Base-by-base conservation (phyloP, 2,113 vertebrate genomes). In the Otus sunia region DNA sequence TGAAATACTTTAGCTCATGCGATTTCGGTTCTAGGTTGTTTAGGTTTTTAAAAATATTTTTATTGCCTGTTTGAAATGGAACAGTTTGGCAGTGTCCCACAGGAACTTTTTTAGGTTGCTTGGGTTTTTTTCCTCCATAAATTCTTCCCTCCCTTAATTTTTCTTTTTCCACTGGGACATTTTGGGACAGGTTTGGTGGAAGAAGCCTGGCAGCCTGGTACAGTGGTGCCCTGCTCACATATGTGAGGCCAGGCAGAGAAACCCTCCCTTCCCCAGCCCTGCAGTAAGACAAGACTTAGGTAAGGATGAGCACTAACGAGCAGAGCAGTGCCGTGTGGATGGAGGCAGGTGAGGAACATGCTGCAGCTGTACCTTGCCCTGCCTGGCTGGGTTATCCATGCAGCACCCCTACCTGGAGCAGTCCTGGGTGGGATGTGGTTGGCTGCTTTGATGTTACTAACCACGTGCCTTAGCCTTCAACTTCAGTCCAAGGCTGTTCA, bases 271-370 rank as follows among this genome's bases (percentile, higher is more conserved):
- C 47, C 21, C 37, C 39, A 43, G 36, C 47, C 53, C 87, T 20
- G 37, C 37, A 14, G 25, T 14, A 34, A 11, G 26, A 12, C 52
- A 3, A 15, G 75, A 30, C 43, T 39, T 41, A 6, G 37, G 27
- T n/a, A 13, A 12, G 59, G 66, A 19, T 30, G 18, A 32, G 41
- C 25, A 22, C 15, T 29, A 4, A 15, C 2, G 36, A 22, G 32
- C 0, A 4, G 36, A 9, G 56, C 7, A 37, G 41, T 25, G 20
- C 49, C 1, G 7, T n/a, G 45, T 12, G 1, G 32, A 15, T 27
- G 49, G n/a, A 43, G 29, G 45, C 7, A 12, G 22, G 39, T 2
- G 5, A 18, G 63, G 43, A 19, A 36, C 1, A 7, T 58, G 37
- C 56, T 67, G 36, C 45, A 49, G 37, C n/a, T 60, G 60, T 17